A percentile compares a stretch with the other conserved stretches of the same genome.
phyloP scores from a whole-genome alignment of 2,113 vertebrate genomes.

The Eretmochelys imbricata region DNA sequence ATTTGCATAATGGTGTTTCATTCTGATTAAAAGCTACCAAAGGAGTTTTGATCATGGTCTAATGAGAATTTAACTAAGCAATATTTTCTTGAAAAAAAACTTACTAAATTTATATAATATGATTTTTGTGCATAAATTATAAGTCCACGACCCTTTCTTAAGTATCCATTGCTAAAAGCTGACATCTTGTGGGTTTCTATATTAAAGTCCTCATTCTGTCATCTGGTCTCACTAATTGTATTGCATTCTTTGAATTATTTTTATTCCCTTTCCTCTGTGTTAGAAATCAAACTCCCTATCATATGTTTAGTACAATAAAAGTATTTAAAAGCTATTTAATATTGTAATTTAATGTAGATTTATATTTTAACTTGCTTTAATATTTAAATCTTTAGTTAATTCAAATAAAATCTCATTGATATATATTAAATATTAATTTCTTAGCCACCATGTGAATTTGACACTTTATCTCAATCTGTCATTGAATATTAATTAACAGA shows the following conservation, averaged over 20 bases:
- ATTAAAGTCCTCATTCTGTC: constrained; percentile 63
- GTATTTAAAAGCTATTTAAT: constrained; percentile 78
- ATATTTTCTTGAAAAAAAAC: constrained; percentile 71
- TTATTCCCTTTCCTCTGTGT: constrained; percentile 62
- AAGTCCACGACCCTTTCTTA: constrained; percentile 56
- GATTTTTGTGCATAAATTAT: constrained; percentile 71
- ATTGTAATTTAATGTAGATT: constrained; percentile 82
- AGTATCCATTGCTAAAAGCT: constrained; percentile 58
- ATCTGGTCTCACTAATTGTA: constrained; percentile 60
- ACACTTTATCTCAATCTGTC: neutral
- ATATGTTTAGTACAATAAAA: constrained; percentile 53
- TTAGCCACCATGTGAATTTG: constrained; percentile 6
- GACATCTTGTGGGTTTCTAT: constrained; percentile 55
- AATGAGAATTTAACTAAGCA: constrained; percentile 66
- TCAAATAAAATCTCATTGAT: constrained; percentile 65
- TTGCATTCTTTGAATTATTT: constrained; percentile 60
- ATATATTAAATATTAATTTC: constrained; percentile 47
- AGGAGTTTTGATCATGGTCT: constrained; percentile 73
- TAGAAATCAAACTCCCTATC: constrained; percentile 57
- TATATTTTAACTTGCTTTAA: constrained; percentile 63
- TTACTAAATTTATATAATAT: constrained; percentile 67
- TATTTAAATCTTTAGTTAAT: constrained; percentile 67
- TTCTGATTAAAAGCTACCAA: constrained; percentile 78
- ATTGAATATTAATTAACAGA: neutral
- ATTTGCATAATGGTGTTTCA: constrained; percentile 66